Evolutionary conservation across 2,113 vertebrate species (phyloP), one percentile per base, ranked within the genome.

Genomic region (Anseranas semipalmata): DNA sequence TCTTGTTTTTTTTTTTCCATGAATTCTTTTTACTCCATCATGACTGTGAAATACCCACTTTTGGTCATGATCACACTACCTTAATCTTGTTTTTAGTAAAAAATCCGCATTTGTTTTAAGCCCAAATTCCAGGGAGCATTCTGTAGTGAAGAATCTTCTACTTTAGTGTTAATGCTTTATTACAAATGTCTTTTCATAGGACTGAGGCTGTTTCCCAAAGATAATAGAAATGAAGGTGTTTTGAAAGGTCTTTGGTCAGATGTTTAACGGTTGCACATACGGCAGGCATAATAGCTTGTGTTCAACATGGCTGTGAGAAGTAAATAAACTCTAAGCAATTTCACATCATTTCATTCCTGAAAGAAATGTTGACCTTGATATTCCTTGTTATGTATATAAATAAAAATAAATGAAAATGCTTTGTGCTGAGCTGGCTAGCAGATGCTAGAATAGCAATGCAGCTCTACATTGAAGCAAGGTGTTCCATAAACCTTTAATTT

Each of bases 401-500:
- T 88, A 92, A 93, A 93, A 95, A 78, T 76, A 93, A 94, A 90
- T 78, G 22, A 92, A 94, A 48, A 35, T 76, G 39, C 15, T 95
- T 95, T 87, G 73, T 95, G 84, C 56, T 87, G 92, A 94, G n/a
- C 87, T 37, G 12, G 74, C 39, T 76, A 90, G 18, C 2, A 9
- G 59, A n/a, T 59, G 93, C 76, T 74, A 56, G 76, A 87, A 94
- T 94, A 83, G 24, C 43, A 77, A 63, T 91, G 35, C 70, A 96
- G 46, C 9, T 77, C 46, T 90, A 77, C 32, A 27, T 58, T 95
- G 94, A 90, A 89, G 75, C 62, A 87, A 93, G 60, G 46, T 95
- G 48, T 89, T 94, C 81, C 73, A 90, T 90, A 95, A 96, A 94
- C 45, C 56, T 96, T 90, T 94, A 95, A 89, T 96, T 96, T 97